Evolutionary conservation across 1,140 invertebrate species (phyloP).

Genomic region (Eurosta solidaginis): DNA sequence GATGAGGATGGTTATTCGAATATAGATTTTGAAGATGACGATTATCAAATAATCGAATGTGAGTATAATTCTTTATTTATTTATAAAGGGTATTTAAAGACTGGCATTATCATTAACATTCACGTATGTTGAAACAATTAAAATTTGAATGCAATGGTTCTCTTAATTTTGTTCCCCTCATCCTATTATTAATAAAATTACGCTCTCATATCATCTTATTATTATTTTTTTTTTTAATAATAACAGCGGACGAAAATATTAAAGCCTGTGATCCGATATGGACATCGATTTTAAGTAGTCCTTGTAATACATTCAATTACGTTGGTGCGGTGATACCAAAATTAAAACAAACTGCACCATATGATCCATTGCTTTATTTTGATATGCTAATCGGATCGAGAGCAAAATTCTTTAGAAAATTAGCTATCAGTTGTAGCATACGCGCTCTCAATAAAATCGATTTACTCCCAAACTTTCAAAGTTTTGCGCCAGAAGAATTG

Average conservation of each 20-base stretch:
- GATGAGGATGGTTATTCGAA: constrained; percentile 52
- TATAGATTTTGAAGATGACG: constrained; percentile 37
- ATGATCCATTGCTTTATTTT: constrained; percentile 42
- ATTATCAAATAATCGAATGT: constrained; percentile 21
- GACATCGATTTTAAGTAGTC: neutral
- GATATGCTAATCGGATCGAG: constrained; percentile 45
- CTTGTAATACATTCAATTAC: neutral
- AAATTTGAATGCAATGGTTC: neutral
- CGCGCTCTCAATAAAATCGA: neutral
- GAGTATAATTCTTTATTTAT: neutral
- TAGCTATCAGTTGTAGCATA: constrained; percentile 37
- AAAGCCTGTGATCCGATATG: neutral
- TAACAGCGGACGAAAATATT: neutral
- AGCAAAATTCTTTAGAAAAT: constrained; percentile 38
- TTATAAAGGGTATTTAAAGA: constrained; percentile 30
- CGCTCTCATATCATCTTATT: neutral
- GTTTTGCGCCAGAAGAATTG: constrained; percentile 42
- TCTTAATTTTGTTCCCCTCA: neutral
- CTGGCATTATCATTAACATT: neutral
- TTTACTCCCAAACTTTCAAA: neutral
- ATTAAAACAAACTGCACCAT: neutral
- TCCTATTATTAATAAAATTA: neutral
- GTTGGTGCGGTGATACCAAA: neutral
- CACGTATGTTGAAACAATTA: too few species aligned
- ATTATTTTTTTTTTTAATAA: neutral